A percentile compares a stretch with the other conserved stretches of the same genome.
Evolutionary conservation across 2,113 vertebrate species (phyloP).

Genomic region (Salvelinus alpinus): DNA sequence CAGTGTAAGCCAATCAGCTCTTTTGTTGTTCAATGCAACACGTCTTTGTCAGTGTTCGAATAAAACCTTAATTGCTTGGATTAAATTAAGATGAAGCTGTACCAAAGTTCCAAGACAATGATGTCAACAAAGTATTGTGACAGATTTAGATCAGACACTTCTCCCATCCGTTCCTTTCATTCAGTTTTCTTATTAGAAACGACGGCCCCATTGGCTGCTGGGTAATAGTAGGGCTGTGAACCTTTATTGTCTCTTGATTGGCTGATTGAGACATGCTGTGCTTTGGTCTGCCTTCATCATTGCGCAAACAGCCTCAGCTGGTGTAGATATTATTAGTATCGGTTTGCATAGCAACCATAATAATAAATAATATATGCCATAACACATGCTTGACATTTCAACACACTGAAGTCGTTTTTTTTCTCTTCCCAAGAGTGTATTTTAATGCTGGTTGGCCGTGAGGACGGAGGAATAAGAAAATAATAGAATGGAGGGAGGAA

Average conservation of each 20-base stretch:
- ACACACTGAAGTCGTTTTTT: constrained; percentile 58
- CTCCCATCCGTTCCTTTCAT: constrained; percentile 71
- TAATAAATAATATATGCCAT: constrained; percentile 5
- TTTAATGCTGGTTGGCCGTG: constrained; percentile 47
- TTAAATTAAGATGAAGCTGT: too few relatives aligned
- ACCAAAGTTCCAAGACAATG: not conserved
- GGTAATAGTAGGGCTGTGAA: constrained; percentile 76
- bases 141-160: constrained; percentile 71
- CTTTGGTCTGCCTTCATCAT: constrained; percentile 68
- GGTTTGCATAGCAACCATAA: constrained; percentile 75
- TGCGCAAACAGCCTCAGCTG: constrained; percentile 64
- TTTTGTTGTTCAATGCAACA: too few relatives aligned
- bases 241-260: constrained; percentile 77
- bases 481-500: not conserved
- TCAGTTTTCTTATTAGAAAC: constrained; percentile 65
- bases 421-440: constrained; percentile 44
- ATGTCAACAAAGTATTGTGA: constrained; percentile 23
- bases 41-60: too few relatives aligned
- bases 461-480: constrained; percentile 27
- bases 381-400: constrained; percentile 72
- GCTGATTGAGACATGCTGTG: constrained; percentile 72
- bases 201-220: constrained; percentile 75
- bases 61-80: too few relatives aligned
- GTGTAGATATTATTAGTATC: constrained; percentile 77
- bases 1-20: too few relatives aligned